Conservation (phyloP, 2,113 vertebrate genomes). For the Salvelinus alpinus region DNA sequence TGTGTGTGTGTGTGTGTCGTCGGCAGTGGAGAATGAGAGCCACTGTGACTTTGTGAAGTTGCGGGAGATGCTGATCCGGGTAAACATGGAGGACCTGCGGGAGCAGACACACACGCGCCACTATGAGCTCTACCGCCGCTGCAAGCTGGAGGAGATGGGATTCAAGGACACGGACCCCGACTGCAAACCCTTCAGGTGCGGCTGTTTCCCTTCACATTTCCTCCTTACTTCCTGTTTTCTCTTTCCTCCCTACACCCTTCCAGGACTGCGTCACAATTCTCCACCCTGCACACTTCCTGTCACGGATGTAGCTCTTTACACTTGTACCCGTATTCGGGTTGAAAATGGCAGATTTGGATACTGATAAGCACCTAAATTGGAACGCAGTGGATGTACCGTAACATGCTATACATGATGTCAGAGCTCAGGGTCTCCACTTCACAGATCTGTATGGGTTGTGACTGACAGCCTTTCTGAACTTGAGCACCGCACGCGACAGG, state of each 20-base stretch:
- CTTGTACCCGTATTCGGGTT: too few relatives aligned
- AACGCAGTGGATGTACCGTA: too few relatives aligned
- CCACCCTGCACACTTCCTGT: background rate
- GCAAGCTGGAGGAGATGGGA: constrained; percentile 99
- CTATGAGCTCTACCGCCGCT: constrained; percentile 96
- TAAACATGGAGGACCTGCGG: constrained; percentile 98
- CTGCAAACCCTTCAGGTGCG: constrained; percentile 96
- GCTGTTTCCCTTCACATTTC: background rate
- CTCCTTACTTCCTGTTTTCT: background rate
- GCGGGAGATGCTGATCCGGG: constrained; percentile 95
- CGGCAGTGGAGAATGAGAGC: constrained; percentile 93
- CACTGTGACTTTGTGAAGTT: constrained; percentile 98
- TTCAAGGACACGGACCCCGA: constrained; percentile 98
- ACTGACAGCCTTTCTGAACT: too few relatives aligned
- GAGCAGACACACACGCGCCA: constrained; percentile 96
- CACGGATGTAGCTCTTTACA: background rate
- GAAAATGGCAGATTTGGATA: too few relatives aligned
- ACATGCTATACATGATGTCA: too few relatives aligned
- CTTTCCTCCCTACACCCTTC: background rate
- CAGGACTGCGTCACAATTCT: background rate
- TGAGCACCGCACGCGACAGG: too few relatives aligned
- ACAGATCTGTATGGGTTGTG: too few relatives aligned
- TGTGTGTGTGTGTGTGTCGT: constrained; percentile 2
- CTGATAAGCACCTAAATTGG: too few relatives aligned
- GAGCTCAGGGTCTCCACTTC: too few relatives aligned